Evolutionary conservation across 2,797 vertebrate species (phyloP).

Genomic region (Adrianichthys oophorus): DNA sequence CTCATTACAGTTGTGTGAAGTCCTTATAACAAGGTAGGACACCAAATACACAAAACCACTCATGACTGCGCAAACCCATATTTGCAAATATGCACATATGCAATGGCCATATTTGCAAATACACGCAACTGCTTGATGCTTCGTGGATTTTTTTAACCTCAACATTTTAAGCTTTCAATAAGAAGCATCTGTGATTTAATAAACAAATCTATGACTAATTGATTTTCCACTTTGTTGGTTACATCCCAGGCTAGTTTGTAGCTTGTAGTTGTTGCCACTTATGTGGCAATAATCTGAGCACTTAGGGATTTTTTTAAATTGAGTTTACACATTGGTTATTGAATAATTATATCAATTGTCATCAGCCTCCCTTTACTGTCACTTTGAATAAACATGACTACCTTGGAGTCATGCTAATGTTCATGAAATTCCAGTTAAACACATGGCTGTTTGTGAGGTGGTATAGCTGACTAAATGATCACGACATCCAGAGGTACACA

Average conservation of each 20-base stretch:
- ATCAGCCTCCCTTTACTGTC: no score
- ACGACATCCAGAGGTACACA: no score
- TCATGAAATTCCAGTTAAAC: no score
- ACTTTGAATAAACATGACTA: no score
- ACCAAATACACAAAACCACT: conserved; percentile 40
- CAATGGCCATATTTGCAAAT: neutral
- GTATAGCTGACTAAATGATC: no score
- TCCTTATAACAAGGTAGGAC: conserved; percentile 38
- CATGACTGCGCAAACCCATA: conserved; percentile 20
- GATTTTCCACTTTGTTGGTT: conserved; percentile 12
- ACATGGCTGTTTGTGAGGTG: no score
- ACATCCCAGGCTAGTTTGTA: neutral
- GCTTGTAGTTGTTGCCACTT: neutral
- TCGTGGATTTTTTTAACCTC: no score
- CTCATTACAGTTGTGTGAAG: conserved; percentile 56
- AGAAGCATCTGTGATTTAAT: neutral
- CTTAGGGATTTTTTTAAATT: conserved; percentile 4
- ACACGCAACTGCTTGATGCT: no score
- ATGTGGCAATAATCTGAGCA: conserved; percentile 4
- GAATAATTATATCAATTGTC: no score
- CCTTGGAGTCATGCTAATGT: no score
- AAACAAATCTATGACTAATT: conserved; percentile 16
- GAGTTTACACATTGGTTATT: no score
- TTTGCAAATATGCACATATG: conserved; percentile 15
- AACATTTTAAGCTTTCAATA: no score